A percentile compares a stretch with the other conserved stretches of the same genome.
Evolutionary conservation across 2,797 vertebrate species (phyloP).

Genomic region (Florisuga fusca): DNA sequence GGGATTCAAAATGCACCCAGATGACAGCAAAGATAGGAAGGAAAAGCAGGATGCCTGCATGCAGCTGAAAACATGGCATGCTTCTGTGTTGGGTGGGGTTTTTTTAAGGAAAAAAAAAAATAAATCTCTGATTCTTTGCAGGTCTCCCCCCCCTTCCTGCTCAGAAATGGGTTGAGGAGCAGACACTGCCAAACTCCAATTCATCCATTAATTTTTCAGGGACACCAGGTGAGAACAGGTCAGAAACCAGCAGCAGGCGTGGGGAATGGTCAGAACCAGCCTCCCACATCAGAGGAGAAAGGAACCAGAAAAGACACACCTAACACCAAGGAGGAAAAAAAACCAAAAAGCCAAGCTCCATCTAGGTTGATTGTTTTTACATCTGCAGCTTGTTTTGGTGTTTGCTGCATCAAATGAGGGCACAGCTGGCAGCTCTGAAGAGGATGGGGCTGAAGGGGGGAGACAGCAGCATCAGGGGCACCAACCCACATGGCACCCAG

Average conservation of each 20-base stretch:
- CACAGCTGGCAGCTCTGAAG: fast-evolving
- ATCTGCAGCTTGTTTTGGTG: neutral
- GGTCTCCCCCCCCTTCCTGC: neutral
- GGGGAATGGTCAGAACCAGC: neutral
- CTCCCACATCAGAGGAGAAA: neutral
- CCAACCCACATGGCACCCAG: neutral
- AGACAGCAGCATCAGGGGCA: neutral
- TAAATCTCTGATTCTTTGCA: neutral
- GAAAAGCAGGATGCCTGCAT: neutral
- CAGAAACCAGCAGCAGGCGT: fast-evolving
- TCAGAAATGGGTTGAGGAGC: neutral
- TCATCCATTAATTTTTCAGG: neutral
- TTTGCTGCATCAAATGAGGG: neutral
- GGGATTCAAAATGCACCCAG: neutral
- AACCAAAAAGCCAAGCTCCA: neutral
- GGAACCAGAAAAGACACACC: neutral
- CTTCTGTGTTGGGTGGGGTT: neutral
- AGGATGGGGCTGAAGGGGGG: neutral
- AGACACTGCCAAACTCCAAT: neutral
- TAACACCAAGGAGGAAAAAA: neutral
- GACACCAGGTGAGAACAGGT: neutral
- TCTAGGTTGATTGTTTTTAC: neutral
- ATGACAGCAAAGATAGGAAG: neutral
- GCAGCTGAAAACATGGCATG: neutral
- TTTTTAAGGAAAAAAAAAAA: neutral